A percentile compares a stretch with the other conserved stretches of the same genome.
Evolutionary conservation across 2,113 vertebrate genomes (phyloP).

Genomic region (Otocyon megalotis): DNA sequence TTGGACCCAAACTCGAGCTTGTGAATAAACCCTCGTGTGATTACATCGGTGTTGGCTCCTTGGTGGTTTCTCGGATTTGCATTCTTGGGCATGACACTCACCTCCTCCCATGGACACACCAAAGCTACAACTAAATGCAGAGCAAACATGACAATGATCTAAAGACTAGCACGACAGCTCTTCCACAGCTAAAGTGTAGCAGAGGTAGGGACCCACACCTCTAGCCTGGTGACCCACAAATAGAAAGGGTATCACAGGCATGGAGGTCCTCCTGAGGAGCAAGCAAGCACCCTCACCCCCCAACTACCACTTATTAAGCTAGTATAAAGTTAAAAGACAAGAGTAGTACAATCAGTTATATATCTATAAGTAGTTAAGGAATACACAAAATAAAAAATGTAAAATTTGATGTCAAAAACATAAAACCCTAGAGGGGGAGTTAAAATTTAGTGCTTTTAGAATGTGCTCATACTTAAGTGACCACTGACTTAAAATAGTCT

Average conservation of each 20-base stretch:
- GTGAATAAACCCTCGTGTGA: too few relatives aligned
- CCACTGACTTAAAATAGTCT: not conserved
- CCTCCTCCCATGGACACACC: not conserved
- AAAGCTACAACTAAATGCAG: not conserved
- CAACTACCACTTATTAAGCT: not conserved
- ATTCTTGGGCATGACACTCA: not conserved
- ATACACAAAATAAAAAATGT: not conserved
- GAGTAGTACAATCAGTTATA: not conserved
- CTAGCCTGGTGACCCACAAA: not conserved
- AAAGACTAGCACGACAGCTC: not conserved
- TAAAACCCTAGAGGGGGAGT: not conserved
- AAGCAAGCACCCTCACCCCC: not conserved
- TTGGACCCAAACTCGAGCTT: too few relatives aligned
- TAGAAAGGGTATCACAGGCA: not conserved
- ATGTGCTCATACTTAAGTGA: not conserved
- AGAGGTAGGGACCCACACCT: not conserved
- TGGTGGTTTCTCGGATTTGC: too few relatives aligned
- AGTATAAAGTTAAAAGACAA: not conserved
- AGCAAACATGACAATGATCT: not conserved
- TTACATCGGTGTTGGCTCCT: too few relatives aligned
- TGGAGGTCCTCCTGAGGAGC: not conserved
- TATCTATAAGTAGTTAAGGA: not conserved
- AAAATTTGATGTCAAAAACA: not conserved
- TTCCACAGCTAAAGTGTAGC: not conserved
- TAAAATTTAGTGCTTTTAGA: not conserved